Evolutionary conservation across 2,888 invertebrate genomes (phyloP).

Genomic region (Hypselothyrea guttata): DNA sequence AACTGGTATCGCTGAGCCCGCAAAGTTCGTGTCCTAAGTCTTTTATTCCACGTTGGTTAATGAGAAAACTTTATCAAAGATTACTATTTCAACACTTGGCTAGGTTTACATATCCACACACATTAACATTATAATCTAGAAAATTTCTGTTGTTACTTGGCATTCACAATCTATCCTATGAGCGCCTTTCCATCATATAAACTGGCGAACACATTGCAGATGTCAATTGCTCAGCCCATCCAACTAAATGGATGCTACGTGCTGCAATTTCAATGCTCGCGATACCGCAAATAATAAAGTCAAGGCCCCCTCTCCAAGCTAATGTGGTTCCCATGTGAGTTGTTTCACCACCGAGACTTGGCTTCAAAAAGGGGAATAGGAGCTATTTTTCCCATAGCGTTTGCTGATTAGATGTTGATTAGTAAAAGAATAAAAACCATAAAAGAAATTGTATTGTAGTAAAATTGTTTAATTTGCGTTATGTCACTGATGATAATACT

Average conservation of each 20-base stretch:
- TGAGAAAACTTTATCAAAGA: constrained; percentile 14
- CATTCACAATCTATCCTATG: neutral
- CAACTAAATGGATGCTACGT: constrained; percentile 66
- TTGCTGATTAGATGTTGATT: constrained; percentile 41
- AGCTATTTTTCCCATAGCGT: constrained; percentile 46
- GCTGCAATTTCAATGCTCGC: constrained; percentile 58
- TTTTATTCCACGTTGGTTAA: constrained; percentile 33
- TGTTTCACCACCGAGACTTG: neutral
- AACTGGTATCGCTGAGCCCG: constrained; percentile 10
- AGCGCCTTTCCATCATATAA: constrained; percentile 1
- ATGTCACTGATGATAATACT: too few species aligned
- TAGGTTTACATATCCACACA: neutral
- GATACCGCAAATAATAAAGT: constrained; percentile 53
- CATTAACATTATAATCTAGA: neutral
- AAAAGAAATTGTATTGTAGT: too few species aligned
- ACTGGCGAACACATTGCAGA: constrained; percentile 35
- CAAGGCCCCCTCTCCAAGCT: constrained; percentile 38
- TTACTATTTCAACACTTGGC: constrained; percentile 1
- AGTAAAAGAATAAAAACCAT: constrained; percentile 14
- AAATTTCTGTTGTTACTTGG: constrained; percentile 18
- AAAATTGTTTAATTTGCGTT: too few species aligned
- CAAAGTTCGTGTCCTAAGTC: constrained; percentile 57
- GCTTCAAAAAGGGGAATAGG: neutral
- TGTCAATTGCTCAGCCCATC: constrained; percentile 62
- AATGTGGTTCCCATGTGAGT: constrained; percentile 42